Evolutionary conservation across 2,797 vertebrate species (phyloP).

Genomic region (Myripristis jacobus): DNA sequence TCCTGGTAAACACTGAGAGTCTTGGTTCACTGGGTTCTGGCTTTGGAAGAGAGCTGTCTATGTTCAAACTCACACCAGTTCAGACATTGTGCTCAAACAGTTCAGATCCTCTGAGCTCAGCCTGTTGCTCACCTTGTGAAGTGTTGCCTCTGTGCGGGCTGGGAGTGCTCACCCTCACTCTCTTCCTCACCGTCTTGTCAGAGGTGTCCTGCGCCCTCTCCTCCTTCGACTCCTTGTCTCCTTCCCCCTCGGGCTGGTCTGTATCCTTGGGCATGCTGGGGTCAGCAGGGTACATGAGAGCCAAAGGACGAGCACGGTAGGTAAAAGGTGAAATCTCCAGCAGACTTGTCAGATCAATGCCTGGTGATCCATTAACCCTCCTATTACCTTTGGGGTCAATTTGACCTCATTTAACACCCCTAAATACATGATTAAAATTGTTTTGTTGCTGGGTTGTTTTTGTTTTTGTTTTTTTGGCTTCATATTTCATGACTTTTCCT

Average conservation of each 20-base stretch:
- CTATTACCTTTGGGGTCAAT: no score
- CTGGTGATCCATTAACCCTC: background rate
- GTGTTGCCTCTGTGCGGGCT: slow-evolving; percentile 79
- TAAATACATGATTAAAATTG: no score
- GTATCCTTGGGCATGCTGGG: slow-evolving; percentile 89
- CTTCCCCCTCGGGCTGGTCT: slow-evolving; percentile 76
- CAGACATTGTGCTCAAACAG: background rate
- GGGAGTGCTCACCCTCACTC: slow-evolving; percentile 75
- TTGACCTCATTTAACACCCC: no score
- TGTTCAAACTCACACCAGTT: background rate
- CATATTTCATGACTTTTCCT: no score
- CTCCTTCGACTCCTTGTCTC: slow-evolving; percentile 75
- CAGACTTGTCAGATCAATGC: background rate
- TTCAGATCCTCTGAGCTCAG: background rate
- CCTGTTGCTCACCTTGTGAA: slow-evolving; percentile 85
- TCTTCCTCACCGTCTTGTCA: slow-evolving; percentile 80
- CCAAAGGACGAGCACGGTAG: background rate
- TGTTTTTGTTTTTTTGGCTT: no score
- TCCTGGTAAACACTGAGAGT: background rate
- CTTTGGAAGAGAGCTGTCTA: no score
- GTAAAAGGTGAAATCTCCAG: background rate
- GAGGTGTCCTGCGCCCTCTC: slow-evolving; percentile 70
- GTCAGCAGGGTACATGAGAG: slow-evolving; percentile 12
- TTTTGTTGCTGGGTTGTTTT: no score
- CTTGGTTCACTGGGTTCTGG: background rate